Base-by-base conservation (phyloP, 1,140 invertebrate species). In the Zaprionus camerounensis region DNA sequence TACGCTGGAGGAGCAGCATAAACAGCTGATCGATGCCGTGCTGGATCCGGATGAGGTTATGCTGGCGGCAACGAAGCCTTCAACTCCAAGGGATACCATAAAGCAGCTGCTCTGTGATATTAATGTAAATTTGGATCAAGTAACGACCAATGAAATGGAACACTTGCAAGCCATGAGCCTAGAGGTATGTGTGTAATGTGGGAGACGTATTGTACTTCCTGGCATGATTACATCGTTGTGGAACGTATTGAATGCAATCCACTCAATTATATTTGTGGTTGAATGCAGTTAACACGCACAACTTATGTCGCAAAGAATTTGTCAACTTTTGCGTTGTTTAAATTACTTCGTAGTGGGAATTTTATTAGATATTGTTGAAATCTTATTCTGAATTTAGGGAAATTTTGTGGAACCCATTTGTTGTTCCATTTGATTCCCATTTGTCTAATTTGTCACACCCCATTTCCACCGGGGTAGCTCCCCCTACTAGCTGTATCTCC, bases 131-230 rank as follows among this genome's bases (percentile, higher is more conserved):
- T 17, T 88, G 49, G 83, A 81, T 78, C 70, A 90, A 75, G 85
- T 88, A 26, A 72, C 78, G 44, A 79, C 71, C 36, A 56, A 76
- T 69, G 85, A 88, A 90, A 84, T 87, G 85, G 84, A 88, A 53
- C 84, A 87, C 49, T 84, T 87, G 44, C 84, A 84, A 67, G 84
- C 84, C 3, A 90, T 87, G 84, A 87, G 84, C 53, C 78, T 73
- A 20, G 84, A 87, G 84, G 84, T 87, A 84, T 68, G 83, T 77
- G 44, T 22, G 51, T 61, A 77, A 38, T n/a, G 67, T 2, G 22
- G 22, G 26, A 5, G 20, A 20, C 24, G 3, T 22, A 53, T 24
- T 55, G 24, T 55, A 5, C 12, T 12, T 26, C 28, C 15, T 55
- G 24, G 5, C 5, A 9, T 58, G 17, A 0, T 28, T 13, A 12